Percentiles rank a stretch among this genome's conserved stretches.
phyloP scores from a whole-genome alignment of 2,888 invertebrate genomes.

The Bombyx huttoni region DNA sequence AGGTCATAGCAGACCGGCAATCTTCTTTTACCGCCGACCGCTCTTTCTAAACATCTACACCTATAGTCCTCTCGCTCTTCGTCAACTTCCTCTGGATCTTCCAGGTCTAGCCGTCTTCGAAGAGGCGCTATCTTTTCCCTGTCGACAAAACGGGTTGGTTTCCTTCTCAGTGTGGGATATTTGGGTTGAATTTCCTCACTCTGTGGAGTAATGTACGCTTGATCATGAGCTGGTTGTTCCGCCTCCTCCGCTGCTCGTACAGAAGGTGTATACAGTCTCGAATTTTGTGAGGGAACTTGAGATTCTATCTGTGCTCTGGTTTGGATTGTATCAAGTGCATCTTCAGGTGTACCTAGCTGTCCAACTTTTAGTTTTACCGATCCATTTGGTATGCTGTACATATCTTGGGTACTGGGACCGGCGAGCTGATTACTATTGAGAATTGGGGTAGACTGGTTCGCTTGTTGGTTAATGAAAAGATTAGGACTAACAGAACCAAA shows the following conservation, averaged over 20 bases:
- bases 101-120: constrained; percentile 11
- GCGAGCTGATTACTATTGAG: background rate
- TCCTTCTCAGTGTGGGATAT: background rate
- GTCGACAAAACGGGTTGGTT: background rate
- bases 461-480: background rate
- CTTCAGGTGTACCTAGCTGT: background rate
- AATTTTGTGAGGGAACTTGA: too few species aligned
- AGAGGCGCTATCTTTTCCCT: background rate
- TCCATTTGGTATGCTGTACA: background rate
- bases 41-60: constrained; percentile 21
- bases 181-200: background rate
- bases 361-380: background rate
- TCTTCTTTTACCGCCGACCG: constrained; percentile 10
- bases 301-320: too few species aligned
- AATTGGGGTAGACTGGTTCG: background rate
- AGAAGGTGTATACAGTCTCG: too few species aligned
- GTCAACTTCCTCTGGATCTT: constrained; percentile 17
- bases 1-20: constrained; percentile 6
- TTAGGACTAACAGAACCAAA: background rate
- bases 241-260: background rate
- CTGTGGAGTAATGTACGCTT: background rate
- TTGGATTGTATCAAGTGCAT: too few species aligned
- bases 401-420: background rate
- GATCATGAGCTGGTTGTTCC: too few species aligned
- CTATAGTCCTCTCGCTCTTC: constrained; percentile 9